Percentiles rank a stretch among this genome's conserved stretches.
Evolutionary conservation across 2,113 vertebrate genomes (phyloP).

Genomic region (Sinocyclocheilus rhinocerous): DNA sequence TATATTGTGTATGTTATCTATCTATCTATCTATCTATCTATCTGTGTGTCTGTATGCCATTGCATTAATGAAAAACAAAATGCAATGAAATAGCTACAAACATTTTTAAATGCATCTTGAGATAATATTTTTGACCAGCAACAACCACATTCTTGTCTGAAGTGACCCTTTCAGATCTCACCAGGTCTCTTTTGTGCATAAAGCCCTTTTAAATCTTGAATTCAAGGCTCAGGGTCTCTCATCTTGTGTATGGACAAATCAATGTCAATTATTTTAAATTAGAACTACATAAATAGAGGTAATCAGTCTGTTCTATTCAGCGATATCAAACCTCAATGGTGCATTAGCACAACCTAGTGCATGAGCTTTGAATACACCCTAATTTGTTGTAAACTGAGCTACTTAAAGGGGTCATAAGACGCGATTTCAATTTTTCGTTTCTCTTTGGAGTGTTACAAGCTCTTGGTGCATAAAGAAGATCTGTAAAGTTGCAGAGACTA

Average conservation of each 20-base stretch:
- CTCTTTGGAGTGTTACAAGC: too few species aligned
- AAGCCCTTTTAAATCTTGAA: not conserved
- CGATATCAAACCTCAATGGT: not conserved
- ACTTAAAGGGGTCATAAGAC: not conserved
- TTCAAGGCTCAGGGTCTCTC: not conserved
- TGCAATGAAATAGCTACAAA: not conserved
- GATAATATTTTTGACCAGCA: not conserved
- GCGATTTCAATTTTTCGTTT: too few species aligned
- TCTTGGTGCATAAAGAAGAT: too few species aligned
- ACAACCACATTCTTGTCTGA: not conserved
- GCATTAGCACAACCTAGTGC: not conserved
- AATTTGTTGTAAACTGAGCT: not conserved
- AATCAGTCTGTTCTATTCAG: constrained; percentile 1
- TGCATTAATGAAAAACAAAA: not conserved
- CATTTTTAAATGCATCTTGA: not conserved
- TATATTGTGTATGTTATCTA: too few species aligned
- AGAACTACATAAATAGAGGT: not conserved
- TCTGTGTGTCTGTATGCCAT: not conserved
- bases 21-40: too few species aligned
- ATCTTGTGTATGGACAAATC: not conserved
- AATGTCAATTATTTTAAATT: not conserved
- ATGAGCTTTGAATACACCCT: not conserved
- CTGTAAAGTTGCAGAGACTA: too few species aligned
- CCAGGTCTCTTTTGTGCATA: not conserved
- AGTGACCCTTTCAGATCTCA: not conserved